Conservation (phyloP, 2,888 invertebrate genomes). For the Lysandra coridon region DNA sequence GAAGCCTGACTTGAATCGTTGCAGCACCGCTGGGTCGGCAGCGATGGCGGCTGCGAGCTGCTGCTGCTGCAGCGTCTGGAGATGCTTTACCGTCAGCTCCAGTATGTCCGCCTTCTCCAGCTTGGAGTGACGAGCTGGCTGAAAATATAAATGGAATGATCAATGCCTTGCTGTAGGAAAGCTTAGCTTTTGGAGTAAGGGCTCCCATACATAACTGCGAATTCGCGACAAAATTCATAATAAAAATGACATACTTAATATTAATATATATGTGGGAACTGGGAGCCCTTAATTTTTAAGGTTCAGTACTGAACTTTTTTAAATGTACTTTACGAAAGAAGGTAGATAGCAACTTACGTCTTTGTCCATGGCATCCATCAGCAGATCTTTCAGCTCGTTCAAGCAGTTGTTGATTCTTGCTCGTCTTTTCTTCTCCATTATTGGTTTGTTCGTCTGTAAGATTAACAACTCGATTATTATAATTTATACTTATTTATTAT, state of each 20-base stretch:
- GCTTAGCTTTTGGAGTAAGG: not conserved
- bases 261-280: too few relatives aligned
- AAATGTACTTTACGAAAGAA: not conserved
- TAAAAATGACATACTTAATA: too few relatives aligned
- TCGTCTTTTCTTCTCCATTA: conserved; percentile 94
- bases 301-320: not conserved
- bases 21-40: conserved; percentile 90
- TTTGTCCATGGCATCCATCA: conserved; percentile 92
- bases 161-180: not conserved
- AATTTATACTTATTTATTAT: not conserved
- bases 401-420: conserved; percentile 95
- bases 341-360: conserved; percentile 84
- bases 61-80: conserved; percentile 93
- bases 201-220: too few relatives aligned
- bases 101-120: conserved; percentile 97
- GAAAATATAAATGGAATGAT: conserved; percentile 56
- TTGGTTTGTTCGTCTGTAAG: conserved; percentile 93
- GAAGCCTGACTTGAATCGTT: conserved; percentile 92
- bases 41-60: conserved; percentile 91
- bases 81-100: conserved; percentile 96
- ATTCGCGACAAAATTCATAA: too few relatives aligned
- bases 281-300: not conserved
- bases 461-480: conserved; percentile 38
- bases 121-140: conserved; percentile 96
- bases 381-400: conserved; percentile 91